Percentiles rank a stretch among this genome's conserved stretches.
Conservation (phyloP, 2,797 vertebrate genomes). For the Phrynocephalus forsythii region DNA sequence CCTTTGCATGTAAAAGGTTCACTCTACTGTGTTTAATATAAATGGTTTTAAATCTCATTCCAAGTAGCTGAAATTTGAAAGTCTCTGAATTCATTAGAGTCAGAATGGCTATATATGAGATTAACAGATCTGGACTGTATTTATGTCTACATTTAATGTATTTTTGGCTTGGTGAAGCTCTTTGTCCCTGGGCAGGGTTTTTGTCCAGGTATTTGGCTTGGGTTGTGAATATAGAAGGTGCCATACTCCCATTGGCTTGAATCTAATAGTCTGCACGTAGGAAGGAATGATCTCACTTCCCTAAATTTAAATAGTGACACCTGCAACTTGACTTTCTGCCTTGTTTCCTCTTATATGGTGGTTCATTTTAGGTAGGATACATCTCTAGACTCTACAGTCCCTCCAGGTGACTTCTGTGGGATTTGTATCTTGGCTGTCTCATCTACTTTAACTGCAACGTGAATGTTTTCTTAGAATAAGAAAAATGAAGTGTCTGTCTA, state of each 20-base stretch:
- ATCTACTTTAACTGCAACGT: constrained; percentile 28
- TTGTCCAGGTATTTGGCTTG: constrained; percentile 32
- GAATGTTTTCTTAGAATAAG: constrained; percentile 16
- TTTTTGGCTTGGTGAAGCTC: not conserved
- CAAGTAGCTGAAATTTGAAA: not conserved
- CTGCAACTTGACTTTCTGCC: constrained; percentile 45
- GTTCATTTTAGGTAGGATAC: constrained; percentile 15
- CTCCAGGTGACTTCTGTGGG: constrained; percentile 50
- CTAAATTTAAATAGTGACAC: constrained; percentile 57
- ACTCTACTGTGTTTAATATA: not conserved
- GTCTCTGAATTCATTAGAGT: not conserved
- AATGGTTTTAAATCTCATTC: constrained; percentile 1
- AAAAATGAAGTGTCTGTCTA: constrained; percentile 11
- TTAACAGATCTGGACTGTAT: not conserved
- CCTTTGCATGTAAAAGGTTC: not conserved
- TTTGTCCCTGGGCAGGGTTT: constrained; percentile 4
- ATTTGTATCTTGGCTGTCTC: constrained; percentile 50
- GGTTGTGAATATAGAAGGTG: constrained; percentile 32
- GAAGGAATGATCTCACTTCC: constrained; percentile 69
- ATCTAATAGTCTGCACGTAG: constrained; percentile 59
- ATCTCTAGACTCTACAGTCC: constrained; percentile 34
- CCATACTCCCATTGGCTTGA: constrained; percentile 31
- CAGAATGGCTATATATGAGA: not conserved
- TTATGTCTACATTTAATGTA: not conserved
- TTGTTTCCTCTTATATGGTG: constrained; percentile 31